Conservation (phyloP, 2,888 invertebrate species). For the Ichneumon xanthorius region DNA sequence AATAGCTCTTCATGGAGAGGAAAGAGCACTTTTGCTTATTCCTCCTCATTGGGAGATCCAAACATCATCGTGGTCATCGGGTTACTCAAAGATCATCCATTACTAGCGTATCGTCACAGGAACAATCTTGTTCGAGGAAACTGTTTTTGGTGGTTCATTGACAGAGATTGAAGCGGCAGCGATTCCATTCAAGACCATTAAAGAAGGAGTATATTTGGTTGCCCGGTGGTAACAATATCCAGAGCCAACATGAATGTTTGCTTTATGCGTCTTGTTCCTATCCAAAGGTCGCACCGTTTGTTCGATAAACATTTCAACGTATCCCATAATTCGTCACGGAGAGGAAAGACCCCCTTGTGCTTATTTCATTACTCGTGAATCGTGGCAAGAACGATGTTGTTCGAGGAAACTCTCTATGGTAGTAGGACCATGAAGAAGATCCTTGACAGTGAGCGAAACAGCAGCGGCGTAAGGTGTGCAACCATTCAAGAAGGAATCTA, state of each 20-base stretch:
- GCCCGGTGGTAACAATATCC: no score
- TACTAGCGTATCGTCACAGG: neutral
- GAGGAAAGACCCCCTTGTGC: neutral
- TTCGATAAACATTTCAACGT: conserved; percentile 8
- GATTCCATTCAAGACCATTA: no score
- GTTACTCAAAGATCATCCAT: neutral
- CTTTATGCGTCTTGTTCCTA: no score
- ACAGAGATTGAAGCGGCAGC: no score
- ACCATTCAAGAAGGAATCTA: neutral
- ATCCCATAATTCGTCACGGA: neutral
- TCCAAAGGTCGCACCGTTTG: neutral
- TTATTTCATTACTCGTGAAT: neutral
- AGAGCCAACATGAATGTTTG: no score
- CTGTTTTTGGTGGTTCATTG: no score
- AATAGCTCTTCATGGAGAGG: neutral
- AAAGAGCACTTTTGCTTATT: neutral
- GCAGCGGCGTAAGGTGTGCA: no score
- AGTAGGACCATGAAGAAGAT: no score
- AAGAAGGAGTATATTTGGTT: neutral
- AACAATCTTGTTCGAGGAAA: neutral
- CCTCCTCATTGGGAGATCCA: neutral
- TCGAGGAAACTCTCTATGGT: neutral
- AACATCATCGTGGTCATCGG: no score
- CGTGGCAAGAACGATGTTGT: neutral
- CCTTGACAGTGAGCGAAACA: no score